Percentiles rank a stretch among this genome's conserved stretches.
Conservation (phyloP, 1,140 invertebrate genomes). For the Glossosoma conforme region DNA sequence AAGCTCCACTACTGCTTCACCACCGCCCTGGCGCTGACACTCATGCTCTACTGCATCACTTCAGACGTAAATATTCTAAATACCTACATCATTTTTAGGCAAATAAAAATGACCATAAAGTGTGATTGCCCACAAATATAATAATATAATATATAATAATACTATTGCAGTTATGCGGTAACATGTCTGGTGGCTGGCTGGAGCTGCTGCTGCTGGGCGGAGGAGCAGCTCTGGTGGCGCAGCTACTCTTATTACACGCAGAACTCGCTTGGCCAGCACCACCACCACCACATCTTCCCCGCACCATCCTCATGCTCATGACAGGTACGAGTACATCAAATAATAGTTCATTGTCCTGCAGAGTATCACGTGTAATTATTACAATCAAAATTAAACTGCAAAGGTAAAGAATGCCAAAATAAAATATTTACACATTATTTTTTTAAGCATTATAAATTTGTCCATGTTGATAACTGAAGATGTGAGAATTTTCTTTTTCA, state of each 20-base stretch:
- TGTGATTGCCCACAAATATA: no score
- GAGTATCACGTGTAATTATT: no score
- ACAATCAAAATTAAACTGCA: no score
- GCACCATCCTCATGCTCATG: constrained; percentile 31
- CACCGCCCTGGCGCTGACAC: constrained; percentile 54
- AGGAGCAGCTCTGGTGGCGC: constrained; percentile 45
- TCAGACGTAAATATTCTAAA: constrained; percentile 17
- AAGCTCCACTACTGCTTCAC: constrained; percentile 63
- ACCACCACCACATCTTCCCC: constrained; percentile 37
- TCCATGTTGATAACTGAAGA: no score
- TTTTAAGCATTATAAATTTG: no score
- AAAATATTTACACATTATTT: no score
- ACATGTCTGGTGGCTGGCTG: constrained; percentile 28
- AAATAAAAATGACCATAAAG: no score
- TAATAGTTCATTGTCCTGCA: no score
- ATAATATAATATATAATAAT: constrained; percentile 11
- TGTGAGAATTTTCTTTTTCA: no score
- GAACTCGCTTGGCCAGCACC: constrained; percentile 40
- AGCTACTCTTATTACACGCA: constrained; percentile 44
- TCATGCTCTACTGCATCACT: constrained; percentile 49
- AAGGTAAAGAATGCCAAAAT: no score
- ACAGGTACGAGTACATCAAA: no score
- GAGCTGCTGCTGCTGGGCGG: constrained; percentile 30
- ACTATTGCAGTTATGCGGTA: constrained; percentile 24
- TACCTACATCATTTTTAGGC: not conserved